Evolutionary conservation across 2,797 vertebrate species (phyloP), one percentile per base, ranked within the genome.

Genomic region (Adelosebastes latens): DNA sequence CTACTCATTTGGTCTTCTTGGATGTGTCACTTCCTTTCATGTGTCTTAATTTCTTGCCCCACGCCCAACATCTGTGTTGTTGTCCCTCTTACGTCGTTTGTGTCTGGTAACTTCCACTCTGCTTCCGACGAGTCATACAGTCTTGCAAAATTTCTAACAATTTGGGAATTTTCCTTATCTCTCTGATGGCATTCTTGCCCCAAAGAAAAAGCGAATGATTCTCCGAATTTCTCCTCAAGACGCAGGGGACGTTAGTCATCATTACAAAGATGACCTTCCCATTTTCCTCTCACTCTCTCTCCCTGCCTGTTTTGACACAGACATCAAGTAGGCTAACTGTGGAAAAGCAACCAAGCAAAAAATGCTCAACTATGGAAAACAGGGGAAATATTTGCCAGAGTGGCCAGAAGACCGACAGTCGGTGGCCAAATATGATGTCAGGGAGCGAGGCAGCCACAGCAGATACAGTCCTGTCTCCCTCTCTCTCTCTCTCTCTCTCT

Each of bases 401-500:
- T 89, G 84, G 89, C 88, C 88, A 92, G 82, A 88, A 73, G 78
- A 84, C 77, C 63, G 72, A 78, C 81, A 72, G 74, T 84, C 32
- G 20, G 80, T 74, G 25, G 92, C 93, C 93, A 94, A 94, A 89
- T 85, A 93, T 94, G 93, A 95, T 92, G 89, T 95, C 92, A 94
- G 80, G 71, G 77, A 90, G 75, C 12, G 27, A 82, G 78, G 75
- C 82, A 82, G 89, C 88, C 88, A 73, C 82, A 83, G 71, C 76
- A 89, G 85, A 87, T 82, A 77, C 36, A 84, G 78, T 72, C 68
- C 67, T 16, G 59, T 79, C 74, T 66, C 73, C 67, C 58, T 65
- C 32, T 67, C 59, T 78, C n/a, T 64, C 20, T 62, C 36, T 39
- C 34, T 13, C 14, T 39, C 36, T 39, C 36, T 39, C n/a, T n/a